These are phyloP conservation scores for Thripadectes ignobilis DNA, from an alignment of 2,797 vertebrate genomes.

Conservation along the genomic window DNA sequence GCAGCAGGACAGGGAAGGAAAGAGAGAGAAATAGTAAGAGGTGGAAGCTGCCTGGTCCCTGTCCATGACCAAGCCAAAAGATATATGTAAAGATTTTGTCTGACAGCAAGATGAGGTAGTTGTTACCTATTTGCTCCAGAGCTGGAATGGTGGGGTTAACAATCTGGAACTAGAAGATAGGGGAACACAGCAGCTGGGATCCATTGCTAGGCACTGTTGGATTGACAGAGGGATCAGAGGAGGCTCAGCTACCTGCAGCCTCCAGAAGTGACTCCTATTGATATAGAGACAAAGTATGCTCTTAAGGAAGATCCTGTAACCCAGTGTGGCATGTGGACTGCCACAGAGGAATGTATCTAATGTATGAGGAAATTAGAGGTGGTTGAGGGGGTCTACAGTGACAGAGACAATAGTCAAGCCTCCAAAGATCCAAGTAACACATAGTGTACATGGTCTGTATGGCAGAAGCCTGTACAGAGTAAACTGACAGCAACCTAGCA, in stretches of 20 bases:
- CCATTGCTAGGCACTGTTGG: neutral
- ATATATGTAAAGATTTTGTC: neutral
- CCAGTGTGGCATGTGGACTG: neutral
- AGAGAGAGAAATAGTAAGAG: neutral
- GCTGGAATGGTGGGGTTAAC: neutral
- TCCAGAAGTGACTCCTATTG: neutral
- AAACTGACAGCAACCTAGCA: neutral
- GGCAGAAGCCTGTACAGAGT: neutral
- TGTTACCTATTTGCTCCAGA: neutral
- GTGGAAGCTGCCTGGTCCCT: fast-evolving
- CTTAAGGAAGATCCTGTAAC: neutral
- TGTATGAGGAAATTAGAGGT: neutral
- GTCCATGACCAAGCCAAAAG: neutral
- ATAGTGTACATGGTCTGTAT: neutral
- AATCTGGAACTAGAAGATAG: neutral
- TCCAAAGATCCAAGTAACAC: neutral
- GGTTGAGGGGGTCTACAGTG: neutral
- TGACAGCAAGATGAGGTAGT: neutral
- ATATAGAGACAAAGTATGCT: neutral
- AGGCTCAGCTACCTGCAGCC: neutral
- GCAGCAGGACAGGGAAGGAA: neutral
- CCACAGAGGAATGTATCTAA: neutral
- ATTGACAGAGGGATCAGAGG: neutral
- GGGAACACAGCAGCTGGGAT: neutral
- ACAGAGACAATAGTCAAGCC: neutral